These are phyloP conservation scores for Porites rus DNA, from an alignment of 92 coral and sea anemone genomes.

Conservation along the genomic window DNA sequence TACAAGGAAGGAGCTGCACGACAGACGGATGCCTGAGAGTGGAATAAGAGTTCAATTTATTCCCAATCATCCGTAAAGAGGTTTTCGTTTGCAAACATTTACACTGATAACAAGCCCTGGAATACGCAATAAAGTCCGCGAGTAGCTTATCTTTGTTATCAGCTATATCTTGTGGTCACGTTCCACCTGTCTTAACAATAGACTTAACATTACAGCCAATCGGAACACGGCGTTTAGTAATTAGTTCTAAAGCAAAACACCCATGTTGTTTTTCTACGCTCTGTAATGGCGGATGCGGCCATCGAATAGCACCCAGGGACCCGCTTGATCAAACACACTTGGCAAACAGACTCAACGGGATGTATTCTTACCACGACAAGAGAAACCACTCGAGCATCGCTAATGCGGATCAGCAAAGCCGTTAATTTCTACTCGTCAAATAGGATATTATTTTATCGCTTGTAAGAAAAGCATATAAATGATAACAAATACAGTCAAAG, in stretches of 20 bases:
- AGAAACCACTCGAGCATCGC: constrained; percentile 31
- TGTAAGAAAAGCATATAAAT: constrained; percentile 56
- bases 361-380: constrained; percentile 20
- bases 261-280: constrained; percentile 59
- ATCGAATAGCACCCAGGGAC: constrained; percentile 15
- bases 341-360: constrained; percentile 45
- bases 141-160: constrained; percentile 71
- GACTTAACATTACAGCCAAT: constrained; percentile 62
- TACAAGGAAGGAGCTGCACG: constrained; percentile 4
- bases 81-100: constrained; percentile 78
- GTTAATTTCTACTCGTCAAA: constrained; percentile 69
- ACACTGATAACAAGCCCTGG: constrained; percentile 65
- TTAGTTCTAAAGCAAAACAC: constrained; percentile 62
- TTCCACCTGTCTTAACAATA: constrained; percentile 87
- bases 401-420: constrained; percentile 52
- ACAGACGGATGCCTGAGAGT: constrained; percentile 19
- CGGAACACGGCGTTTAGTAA: constrained; percentile 56
- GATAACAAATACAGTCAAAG: constrained; percentile 71
- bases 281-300: constrained; percentile 51
- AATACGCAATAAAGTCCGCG: constrained; percentile 68
- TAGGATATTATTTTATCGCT: constrained; percentile 70
- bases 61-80: constrained; percentile 61
- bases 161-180: constrained; percentile 79
- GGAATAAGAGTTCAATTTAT: constrained; percentile 51
- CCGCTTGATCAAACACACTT: constrained; percentile 35